phyloP scores from a whole-genome alignment of 2,888 invertebrate genomes.

The Cataglyphis cursor region DNA sequence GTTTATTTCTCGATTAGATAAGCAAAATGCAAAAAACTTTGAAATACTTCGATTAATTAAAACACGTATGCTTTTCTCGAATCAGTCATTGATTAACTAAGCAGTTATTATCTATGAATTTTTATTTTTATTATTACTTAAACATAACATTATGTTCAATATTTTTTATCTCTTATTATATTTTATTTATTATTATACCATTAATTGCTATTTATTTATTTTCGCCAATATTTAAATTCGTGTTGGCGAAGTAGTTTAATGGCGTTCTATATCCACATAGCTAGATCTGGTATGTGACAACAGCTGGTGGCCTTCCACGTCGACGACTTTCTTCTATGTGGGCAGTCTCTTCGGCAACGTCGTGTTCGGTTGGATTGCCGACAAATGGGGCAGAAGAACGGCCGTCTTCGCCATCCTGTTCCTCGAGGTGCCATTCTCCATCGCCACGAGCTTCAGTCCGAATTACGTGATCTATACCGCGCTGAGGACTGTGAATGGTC shows the following conservation, averaged over 20 bases:
- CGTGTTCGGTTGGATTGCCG: constrained; percentile 91
- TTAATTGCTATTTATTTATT: not conserved
- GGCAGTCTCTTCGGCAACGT: constrained; percentile 91
- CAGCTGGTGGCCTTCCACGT: constrained; percentile 89
- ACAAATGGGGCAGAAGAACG: constrained; percentile 90
- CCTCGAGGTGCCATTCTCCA: constrained; percentile 89
- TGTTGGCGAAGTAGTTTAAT: constrained; percentile 78
- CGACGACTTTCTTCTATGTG: constrained; percentile 90
- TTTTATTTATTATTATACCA: not conserved
- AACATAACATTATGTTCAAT: not conserved
- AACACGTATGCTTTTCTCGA: not conserved
- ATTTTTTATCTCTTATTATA: not conserved
- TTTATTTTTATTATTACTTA: not conserved
- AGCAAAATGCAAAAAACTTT: not conserved
- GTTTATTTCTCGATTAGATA: not conserved
- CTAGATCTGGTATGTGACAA: constrained; percentile 90
- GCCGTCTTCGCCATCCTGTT: constrained; percentile 90
- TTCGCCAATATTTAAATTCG: not conserved
- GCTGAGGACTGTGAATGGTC: constrained; percentile 89
- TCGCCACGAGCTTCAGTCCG: constrained; percentile 89
- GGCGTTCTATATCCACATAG: constrained; percentile 87
- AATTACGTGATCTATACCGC: constrained; percentile 89
- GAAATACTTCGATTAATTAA: not conserved
- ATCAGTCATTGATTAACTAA: not conserved
- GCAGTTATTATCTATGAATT: not conserved